phyloP scores from a whole-genome alignment of 1,140 invertebrate genomes.

The Ptiloglossa arizonensis region DNA sequence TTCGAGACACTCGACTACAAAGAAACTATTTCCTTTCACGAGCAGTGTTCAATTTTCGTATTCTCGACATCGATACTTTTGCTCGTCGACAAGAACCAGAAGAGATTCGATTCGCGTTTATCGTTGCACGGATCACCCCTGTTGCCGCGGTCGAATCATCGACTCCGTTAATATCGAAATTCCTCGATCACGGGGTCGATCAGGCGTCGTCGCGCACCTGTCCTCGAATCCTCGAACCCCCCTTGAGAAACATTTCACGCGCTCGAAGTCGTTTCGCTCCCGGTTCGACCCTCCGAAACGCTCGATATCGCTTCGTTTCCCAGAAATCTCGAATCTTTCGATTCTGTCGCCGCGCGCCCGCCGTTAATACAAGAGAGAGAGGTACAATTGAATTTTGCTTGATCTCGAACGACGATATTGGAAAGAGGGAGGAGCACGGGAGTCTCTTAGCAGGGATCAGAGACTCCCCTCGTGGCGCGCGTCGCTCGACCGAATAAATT shows the following conservation, averaged over 20 bases:
- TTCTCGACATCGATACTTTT: no score
- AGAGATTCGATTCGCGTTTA: background rate
- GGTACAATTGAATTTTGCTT: constrained; percentile 78
- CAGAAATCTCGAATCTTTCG: constrained; percentile 63
- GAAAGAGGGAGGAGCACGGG: constrained; percentile 62
- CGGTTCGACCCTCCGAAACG: constrained; percentile 7
- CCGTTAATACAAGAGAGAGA: constrained; percentile 66
- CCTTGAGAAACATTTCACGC: constrained; percentile 50
- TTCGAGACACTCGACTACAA: no score
- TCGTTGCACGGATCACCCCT: background rate
- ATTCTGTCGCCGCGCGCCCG: constrained; percentile 5
- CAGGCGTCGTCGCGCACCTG: background rate
- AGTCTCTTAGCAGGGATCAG: constrained; percentile 54
- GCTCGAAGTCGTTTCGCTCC: constrained; percentile 58
- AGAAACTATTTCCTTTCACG: no score
- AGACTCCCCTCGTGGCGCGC: constrained; percentile 55
- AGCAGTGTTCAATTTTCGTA: no score
- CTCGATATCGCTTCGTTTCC: constrained; percentile 56
- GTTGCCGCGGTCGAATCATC: constrained; percentile 2
- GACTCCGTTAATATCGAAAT: constrained; percentile 46
- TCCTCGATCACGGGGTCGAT: constrained; percentile 56
- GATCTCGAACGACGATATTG: constrained; percentile 68
- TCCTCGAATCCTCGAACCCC: background rate
- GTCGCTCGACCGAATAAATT: constrained; percentile 73
- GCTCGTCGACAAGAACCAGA: no score